Evolutionary conservation across 2,113 vertebrate genomes (phyloP).

Genomic region (Microtus oregoni): DNA sequence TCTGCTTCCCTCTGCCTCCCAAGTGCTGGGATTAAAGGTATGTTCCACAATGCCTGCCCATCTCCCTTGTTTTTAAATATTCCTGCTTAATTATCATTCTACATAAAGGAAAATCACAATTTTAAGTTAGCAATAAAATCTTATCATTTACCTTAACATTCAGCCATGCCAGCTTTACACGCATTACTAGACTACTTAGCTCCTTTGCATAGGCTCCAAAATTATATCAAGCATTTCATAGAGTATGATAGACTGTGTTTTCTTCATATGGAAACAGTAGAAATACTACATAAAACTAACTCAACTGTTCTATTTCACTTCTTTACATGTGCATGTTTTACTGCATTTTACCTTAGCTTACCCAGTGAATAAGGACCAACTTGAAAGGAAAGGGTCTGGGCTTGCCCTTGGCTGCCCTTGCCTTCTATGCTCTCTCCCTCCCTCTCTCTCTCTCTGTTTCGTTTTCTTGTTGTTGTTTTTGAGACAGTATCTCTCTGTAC

Average conservation of each 20-base stretch:
- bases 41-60: background rate
- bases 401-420: background rate
- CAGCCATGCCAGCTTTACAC: background rate
- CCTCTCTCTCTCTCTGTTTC: no score
- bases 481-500: no score
- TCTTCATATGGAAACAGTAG: background rate
- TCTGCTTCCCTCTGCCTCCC: background rate
- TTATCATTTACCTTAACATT: background rate
- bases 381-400: background rate
- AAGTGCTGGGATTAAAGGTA: background rate
- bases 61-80: background rate
- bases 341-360: background rate
- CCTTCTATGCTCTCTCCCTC: no score
- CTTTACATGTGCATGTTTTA: background rate
- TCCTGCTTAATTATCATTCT: background rate
- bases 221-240: background rate
- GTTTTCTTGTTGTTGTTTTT: no score
- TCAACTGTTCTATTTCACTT: background rate
- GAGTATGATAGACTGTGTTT: background rate
- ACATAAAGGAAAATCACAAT: background rate
- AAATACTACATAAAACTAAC: background rate
- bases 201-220: background rate
- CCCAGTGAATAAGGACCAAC: background rate
- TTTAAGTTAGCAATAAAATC: constrained; percentile 5
- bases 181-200: background rate